phyloP scores from a whole-genome alignment of 1,140 invertebrate genomes.

The Drosophila simulans region DNA sequence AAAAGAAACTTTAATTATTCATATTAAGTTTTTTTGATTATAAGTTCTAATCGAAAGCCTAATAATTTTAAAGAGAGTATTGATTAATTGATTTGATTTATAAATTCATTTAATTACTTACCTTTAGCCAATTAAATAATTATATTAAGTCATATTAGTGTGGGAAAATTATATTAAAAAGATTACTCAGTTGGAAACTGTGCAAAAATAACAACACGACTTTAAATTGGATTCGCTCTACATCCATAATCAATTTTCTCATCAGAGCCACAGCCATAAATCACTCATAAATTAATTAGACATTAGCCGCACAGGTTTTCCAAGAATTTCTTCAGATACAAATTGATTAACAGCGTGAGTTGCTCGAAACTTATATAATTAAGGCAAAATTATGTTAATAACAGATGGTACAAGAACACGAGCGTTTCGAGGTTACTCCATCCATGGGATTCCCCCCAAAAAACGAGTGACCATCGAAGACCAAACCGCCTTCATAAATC shows the following conservation, averaged over 20 bases:
- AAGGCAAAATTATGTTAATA: slow-evolving; percentile 19
- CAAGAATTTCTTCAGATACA: slow-evolving; percentile 1
- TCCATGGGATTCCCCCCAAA: slow-evolving; percentile 29
- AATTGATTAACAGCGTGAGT: background rate
- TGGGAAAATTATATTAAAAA: no score
- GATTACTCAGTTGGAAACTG: no score
- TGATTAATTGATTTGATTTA: no score
- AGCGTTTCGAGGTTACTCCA: slow-evolving; percentile 12
- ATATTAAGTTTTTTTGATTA: no score
- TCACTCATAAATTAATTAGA: background rate
- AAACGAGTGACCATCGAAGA: slow-evolving; percentile 11
- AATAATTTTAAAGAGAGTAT: no score
- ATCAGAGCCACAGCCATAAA: background rate
- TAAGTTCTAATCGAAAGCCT: no score
- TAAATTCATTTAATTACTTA: no score
- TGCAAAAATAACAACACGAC: background rate
- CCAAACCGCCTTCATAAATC: slow-evolving; percentile 26
- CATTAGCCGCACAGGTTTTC: background rate
- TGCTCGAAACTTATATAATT: slow-evolving; percentile 22
- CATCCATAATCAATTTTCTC: background rate
- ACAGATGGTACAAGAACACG: slow-evolving; percentile 9
- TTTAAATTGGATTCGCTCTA: background rate
- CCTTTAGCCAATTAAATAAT: no score
- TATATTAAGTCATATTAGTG: no score
- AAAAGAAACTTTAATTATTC: no score